Conservation (phyloP, 2,113 vertebrate genomes). For the Fulica atra region DNA sequence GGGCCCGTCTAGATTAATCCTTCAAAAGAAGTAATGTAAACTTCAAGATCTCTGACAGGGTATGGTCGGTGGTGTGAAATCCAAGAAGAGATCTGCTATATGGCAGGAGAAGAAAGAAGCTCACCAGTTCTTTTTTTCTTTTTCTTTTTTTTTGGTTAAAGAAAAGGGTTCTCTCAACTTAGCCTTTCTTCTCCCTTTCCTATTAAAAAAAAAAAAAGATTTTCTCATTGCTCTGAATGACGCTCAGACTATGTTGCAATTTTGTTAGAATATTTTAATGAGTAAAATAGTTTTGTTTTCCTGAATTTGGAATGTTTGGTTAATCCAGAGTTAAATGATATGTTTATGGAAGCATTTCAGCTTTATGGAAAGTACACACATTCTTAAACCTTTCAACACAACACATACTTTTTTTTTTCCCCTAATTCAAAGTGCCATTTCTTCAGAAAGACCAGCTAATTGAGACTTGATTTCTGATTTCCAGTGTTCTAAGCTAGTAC, state of each 20-base stretch:
- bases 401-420: not conserved
- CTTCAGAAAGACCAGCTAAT: not conserved
- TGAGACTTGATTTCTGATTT: not conserved
- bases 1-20: constrained; percentile 21
- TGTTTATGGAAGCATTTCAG: not conserved
- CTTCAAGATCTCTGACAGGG: constrained; percentile 30
- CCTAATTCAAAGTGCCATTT: not conserved
- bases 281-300: not conserved
- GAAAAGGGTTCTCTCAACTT: not conserved
- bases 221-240: not conserved
- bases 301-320: not conserved
- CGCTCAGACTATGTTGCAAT: not conserved
- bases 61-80: constrained; percentile 33
- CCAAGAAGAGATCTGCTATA: constrained; percentile 50
- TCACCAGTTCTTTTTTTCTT: not conserved
- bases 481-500: not conserved
- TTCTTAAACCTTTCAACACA: not conserved
- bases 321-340: not conserved
- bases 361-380: not conserved
- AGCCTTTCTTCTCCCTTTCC: not conserved
- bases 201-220: not conserved
- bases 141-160: not conserved
- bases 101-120: constrained; percentile 54
- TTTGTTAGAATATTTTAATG: not conserved
- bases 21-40: constrained; percentile 54